Evolutionary conservation across 2,888 invertebrate species (phyloP).

Genomic region (Tyria jacobaeae): DNA sequence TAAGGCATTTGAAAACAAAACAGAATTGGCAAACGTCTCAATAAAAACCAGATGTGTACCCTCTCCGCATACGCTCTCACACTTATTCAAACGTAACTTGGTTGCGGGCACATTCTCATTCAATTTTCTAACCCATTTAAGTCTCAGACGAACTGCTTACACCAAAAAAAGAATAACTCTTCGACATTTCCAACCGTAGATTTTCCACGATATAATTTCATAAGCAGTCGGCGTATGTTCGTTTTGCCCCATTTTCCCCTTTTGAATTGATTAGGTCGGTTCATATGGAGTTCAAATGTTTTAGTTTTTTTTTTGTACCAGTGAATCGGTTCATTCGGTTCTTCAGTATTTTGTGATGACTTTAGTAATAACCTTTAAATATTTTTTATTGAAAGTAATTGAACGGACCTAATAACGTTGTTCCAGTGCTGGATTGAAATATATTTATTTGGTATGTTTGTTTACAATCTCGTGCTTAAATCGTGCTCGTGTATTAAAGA

Average conservation of each 20-base stretch:
- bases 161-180: slow-evolving; percentile 69
- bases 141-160: slow-evolving; percentile 80
- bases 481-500: too few species aligned
- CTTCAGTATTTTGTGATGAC: slow-evolving; percentile 59
- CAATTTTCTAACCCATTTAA: slow-evolving; percentile 87
- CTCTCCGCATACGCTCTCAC: slow-evolving; percentile 70
- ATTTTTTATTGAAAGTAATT: background rate
- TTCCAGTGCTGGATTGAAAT: background rate
- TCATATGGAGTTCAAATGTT: slow-evolving; percentile 74
- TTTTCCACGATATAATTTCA: slow-evolving; percentile 84
- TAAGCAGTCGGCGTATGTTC: slow-evolving; percentile 81
- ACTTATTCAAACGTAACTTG: slow-evolving; percentile 78
- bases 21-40: slow-evolving; percentile 59
- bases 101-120: slow-evolving; percentile 76
- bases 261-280: slow-evolving; percentile 85
- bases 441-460: background rate
- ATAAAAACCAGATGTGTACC: slow-evolving; percentile 71
- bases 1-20: slow-evolving; percentile 52
- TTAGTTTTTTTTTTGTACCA: slow-evolving; percentile 54
- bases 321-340: slow-evolving; percentile 53
- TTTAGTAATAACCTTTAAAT: slow-evolving; percentile 39
- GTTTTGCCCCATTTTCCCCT: slow-evolving; percentile 79
- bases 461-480: too few species aligned
- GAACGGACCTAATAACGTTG: background rate
- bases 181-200: slow-evolving; percentile 72